Percentiles rank a stretch among this genome's conserved stretches.
Evolutionary conservation across 2,113 vertebrate genomes (phyloP).

Genomic region (Podarcis cretensis): DNA sequence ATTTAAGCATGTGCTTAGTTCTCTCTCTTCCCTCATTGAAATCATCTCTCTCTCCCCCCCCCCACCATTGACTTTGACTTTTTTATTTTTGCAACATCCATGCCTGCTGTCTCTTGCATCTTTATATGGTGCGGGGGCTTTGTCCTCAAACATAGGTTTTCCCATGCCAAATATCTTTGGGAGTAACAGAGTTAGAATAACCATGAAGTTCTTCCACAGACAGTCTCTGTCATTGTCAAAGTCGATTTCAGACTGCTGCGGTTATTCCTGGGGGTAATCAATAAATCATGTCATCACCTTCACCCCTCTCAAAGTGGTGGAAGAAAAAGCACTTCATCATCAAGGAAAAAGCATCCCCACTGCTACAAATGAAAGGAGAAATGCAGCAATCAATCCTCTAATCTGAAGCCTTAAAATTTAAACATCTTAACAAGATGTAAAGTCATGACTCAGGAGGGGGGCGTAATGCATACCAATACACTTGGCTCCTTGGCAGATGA

Average conservation of each 20-base stretch:
- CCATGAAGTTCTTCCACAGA: slow-evolving; percentile 68
- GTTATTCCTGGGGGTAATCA: slow-evolving; percentile 79
- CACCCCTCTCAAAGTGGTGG: slow-evolving; percentile 59
- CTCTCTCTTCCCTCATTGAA: too few relatives aligned
- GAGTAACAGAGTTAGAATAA: slow-evolving; percentile 59
- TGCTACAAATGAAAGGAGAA: slow-evolving; percentile 74
- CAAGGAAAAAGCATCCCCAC: slow-evolving; percentile 70
- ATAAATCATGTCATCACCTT: slow-evolving; percentile 81
- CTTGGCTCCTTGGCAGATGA: slow-evolving; percentile 50
- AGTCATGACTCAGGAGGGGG: slow-evolving; percentile 72
- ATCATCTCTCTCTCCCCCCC: too few relatives aligned
- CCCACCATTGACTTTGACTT: background rate
- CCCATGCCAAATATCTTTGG: slow-evolving; percentile 40
- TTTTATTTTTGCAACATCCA: background rate
- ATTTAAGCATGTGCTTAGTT: background rate
- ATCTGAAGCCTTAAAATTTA: slow-evolving; percentile 73
- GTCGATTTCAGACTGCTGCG: slow-evolving; percentile 65
- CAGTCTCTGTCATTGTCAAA: slow-evolving; percentile 79
- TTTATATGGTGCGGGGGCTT: background rate
- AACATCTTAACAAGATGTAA: slow-evolving; percentile 80
- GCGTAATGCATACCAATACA: slow-evolving; percentile 59
- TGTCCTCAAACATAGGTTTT: slow-evolving; percentile 10
- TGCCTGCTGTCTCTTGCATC: background rate
- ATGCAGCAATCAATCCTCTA: slow-evolving; percentile 75
- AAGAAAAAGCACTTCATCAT: slow-evolving; percentile 72